These are phyloP conservation scores for Crocidura indochinensis DNA, from an alignment of 2,797 vertebrate species.

Conservation along the genomic window DNA sequence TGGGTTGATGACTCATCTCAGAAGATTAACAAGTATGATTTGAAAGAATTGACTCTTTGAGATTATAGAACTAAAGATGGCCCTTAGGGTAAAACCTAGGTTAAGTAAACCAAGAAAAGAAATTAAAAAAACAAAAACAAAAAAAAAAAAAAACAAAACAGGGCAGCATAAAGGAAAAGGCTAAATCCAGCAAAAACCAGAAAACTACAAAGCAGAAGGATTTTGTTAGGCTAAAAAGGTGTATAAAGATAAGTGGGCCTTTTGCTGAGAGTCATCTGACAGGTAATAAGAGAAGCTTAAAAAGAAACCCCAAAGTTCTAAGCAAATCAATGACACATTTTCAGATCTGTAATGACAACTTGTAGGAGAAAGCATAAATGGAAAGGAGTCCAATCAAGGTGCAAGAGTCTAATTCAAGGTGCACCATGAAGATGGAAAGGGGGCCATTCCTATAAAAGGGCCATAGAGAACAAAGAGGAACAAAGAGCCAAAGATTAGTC, in stretches of 20 bases:
- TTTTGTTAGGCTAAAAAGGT: background rate
- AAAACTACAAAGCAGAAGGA: constrained; percentile 59
- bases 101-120: background rate
- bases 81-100: background rate
- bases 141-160: constrained; percentile 14
- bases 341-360: background rate
- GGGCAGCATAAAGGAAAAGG: background rate
- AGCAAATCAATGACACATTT: constrained; percentile 12
- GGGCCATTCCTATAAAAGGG: constrained; percentile 9
- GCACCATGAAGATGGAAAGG: background rate
- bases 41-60: constrained; percentile 14
- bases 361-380: background rate
- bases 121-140: no score
- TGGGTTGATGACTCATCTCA: constrained; percentile 16
- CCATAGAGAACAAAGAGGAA: constrained; percentile 24
- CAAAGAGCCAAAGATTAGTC: constrained; percentile 29
- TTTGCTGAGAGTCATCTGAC: constrained; percentile 24
- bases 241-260: background rate
- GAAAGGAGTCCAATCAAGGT: background rate
- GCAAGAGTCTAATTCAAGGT: background rate
- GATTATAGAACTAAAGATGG: constrained; percentile 35
- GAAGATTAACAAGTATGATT: constrained; percentile 32
- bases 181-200: constrained; percentile 63
- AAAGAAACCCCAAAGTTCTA: constrained; percentile 26
- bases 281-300: background rate